Evolutionary conservation across 1,140 invertebrate genomes (phyloP).

Genomic region (Antheraea mylitta): DNA sequence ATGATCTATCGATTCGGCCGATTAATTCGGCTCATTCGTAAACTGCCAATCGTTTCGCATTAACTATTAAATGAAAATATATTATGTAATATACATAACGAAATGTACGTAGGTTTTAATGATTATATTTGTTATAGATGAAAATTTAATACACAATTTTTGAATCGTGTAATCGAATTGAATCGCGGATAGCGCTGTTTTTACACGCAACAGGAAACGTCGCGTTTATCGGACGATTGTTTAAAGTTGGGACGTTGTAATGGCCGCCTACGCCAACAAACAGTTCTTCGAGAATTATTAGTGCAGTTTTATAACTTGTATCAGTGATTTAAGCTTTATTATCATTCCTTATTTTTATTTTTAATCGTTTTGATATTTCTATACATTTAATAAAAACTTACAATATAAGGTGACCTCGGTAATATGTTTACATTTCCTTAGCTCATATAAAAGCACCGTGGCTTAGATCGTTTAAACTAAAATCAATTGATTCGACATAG

Average conservation of each 20-base stretch:
- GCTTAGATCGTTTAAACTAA: too few species aligned
- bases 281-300: conserved; percentile 26
- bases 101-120: conserved; percentile 62
- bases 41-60: conserved; percentile 69
- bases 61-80: conserved; percentile 56
- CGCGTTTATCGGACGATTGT: too few species aligned
- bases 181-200: too few species aligned
- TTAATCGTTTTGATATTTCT: conserved; percentile 5
- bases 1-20: conserved; percentile 19
- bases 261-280: too few species aligned
- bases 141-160: conserved; percentile 54
- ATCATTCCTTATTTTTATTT: conserved; percentile 6
- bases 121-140: conserved; percentile 63
- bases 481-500: too few species aligned
- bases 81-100: conserved; percentile 43
- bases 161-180: too few species aligned
- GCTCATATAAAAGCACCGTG: neutral
- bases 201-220: too few species aligned
- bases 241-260: too few species aligned
- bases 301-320: conserved; percentile 22
- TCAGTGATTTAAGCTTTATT: conserved; percentile 6
- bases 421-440: neutral
- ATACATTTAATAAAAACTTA: neutral
- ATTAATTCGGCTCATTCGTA: conserved; percentile 25
- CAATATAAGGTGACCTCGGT: too few species aligned